phyloP scores from a whole-genome alignment of 30 jellyfish, hydroid and myxozoan species.

The Nemopilema nomurai region DNA sequence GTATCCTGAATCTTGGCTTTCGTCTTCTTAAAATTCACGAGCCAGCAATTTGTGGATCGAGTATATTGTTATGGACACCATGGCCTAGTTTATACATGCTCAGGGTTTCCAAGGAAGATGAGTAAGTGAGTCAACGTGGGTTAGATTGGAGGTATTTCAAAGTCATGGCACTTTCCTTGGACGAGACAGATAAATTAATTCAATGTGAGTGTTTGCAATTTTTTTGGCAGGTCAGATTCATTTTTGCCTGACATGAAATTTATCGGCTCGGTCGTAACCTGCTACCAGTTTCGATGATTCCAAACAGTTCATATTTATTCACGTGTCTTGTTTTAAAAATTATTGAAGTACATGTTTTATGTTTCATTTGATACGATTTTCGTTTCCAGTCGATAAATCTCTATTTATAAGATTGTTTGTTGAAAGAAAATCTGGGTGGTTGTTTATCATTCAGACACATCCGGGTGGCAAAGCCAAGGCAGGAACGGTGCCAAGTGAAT shows the following conservation, averaged over 20 bases:
- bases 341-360: too few relatives aligned
- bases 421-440: constrained; percentile 10
- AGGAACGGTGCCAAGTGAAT: too few relatives aligned
- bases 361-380: too few relatives aligned
- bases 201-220: constrained; percentile 31
- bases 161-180: constrained; percentile 71
- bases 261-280: too few relatives aligned
- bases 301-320: not conserved
- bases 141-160: not conserved
- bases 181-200: constrained; percentile 67
- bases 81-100: too few relatives aligned
- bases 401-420: too few relatives aligned
- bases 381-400: too few relatives aligned
- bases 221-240: not conserved
- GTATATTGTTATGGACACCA: too few relatives aligned
- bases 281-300: too few relatives aligned
- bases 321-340: too few relatives aligned
- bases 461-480: not conserved
- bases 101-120: not conserved
- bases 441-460: not conserved
- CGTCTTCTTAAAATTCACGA: not conserved
- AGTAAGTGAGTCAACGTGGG: not conserved
- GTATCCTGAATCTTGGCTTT: not conserved
- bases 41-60: not conserved
- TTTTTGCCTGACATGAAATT: not conserved